These are phyloP conservation scores for Sebastes paucispinis DNA, from an alignment of 2,797 vertebrate genomes.

Conservation along the genomic window DNA sequence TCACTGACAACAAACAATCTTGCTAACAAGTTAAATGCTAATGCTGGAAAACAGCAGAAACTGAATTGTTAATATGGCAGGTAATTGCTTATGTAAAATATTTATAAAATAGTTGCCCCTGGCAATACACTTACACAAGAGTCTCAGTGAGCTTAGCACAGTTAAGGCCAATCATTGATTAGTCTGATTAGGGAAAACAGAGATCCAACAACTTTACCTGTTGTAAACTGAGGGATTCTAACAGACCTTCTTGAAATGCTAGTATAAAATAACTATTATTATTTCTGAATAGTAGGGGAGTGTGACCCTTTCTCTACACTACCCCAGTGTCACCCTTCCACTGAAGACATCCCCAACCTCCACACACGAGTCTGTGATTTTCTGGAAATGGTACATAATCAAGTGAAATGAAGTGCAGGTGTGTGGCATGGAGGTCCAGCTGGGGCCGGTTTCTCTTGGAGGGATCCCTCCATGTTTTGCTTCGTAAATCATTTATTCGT, in stretches of 20 bases:
- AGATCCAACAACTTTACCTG: not conserved
- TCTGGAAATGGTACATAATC: not conserved
- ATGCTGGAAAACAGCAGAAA: not conserved
- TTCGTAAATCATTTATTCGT: not conserved
- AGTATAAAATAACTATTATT: not conserved
- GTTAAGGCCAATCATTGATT: not conserved
- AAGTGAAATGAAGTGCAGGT: not conserved
- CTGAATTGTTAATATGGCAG: not conserved
- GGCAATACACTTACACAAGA: not conserved
- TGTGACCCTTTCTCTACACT: not conserved
- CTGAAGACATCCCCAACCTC: too few species aligned
- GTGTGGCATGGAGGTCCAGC: not conserved
- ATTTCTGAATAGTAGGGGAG: not conserved
- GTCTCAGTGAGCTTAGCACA: not conserved
- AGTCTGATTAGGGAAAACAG: not conserved
- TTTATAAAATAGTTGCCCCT: not conserved
- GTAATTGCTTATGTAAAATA: not conserved
- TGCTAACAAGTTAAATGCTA: not conserved
- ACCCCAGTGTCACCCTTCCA: not conserved
- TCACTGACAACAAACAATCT: not conserved
- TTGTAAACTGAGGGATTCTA: not conserved
- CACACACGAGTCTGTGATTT: not conserved
- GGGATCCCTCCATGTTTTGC: not conserved
- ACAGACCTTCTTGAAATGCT: not conserved
- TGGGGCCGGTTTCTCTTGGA: not conserved